Evolutionary conservation across 2,113 vertebrate species (phyloP), one percentile per base, ranked within the genome.

Genomic region (Pleuronectes platessa): DNA sequence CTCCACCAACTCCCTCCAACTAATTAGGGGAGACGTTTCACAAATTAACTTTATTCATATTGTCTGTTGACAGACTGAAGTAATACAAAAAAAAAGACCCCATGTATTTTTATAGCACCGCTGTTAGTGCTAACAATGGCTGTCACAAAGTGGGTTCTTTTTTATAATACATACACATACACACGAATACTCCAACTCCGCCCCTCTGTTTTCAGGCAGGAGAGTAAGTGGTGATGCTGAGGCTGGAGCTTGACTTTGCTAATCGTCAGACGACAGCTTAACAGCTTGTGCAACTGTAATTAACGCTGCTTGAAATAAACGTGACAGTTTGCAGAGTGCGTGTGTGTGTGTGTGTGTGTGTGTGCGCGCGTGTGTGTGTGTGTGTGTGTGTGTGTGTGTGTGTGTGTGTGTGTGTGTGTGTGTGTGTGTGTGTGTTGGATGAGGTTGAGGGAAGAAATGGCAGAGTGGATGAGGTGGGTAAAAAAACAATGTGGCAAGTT

Each of bases 221-320:
- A 70, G 72, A 83, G 85, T 88, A 89, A 89, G 86, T 85, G 83
- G 87, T 84, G 88, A 70, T 54, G 76, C 86, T 42, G 69, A 76
- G 85, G 87, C 62, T 84, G 80, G 79, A 84, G 89, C 83, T 92
- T 93, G 91, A 93, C 90, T 93, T 92, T 92, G 90, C 88, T 94
- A 93, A 92, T 94, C 81, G 87, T 84, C 81, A 91, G 88, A 85
- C 78, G 92, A 93, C 92, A 93, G 88, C 92, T 91, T 92, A 94
- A 93, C 93, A 94, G 93, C 93, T 91, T 89, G 90, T 84, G 76
- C 88, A 85, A 90, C 86, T 87, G 73, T 91, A 92, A 93, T 94
- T 94, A 94, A 93, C 86, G 73, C 83, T 66, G 85, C 85, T 89
- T 87, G 86, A 93, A 94, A 91, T 90, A 90, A 94, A 92, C 51